Evolutionary conservation across 92 coral and sea anemone genomes (phyloP), one percentile per base, ranked within the genome.

Genomic region (Virgularia gustaviana): DNA sequence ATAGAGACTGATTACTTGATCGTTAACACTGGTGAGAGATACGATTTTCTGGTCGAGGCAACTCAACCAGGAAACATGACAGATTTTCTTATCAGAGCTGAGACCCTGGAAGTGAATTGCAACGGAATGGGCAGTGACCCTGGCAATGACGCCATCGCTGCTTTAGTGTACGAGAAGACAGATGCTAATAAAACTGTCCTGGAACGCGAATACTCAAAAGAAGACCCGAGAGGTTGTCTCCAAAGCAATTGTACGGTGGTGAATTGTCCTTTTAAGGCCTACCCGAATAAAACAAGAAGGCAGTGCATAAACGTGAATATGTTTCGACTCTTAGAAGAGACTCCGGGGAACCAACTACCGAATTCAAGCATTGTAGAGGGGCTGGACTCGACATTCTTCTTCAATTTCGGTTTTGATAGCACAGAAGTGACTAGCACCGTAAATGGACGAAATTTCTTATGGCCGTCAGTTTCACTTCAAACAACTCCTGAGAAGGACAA

Each of bases 21-120:
- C 34, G 76, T 88, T 11, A 78, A 81, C 36, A 53, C 87, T 6
- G 96, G 96, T 18, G 96, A 88, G 60, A 79, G 90, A 27, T 88
- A 79, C 71, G 89, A 81, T 78, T 88, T 85, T 62, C 83, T 86
- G 47, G 47, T 88, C 37, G 62, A 63, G 15, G 81, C 95, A 62
- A 78, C 41, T 28, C 71, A 81, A 57, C 51, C 44, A 9, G 49
- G 22, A 16, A 27, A 12, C 44, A 78, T 64, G 1, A n/a, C n/a
- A n/a, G 71, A 84, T 42, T 88, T 67, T 82, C 83, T 86, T 79
- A 83, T 88, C 51, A 76, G 83, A 9, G 90, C 88, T 10, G 86
- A 86, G 49, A 88, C 86, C 20, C 38, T 85, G 77, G 87, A 77
- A 43, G 64, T 78, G 27, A 13, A 83, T 22, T 66, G 77, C 34